These are phyloP conservation scores for Aptenodytes patagonicus DNA, from an alignment of 2,113 vertebrate species.

Conservation along the genomic window DNA sequence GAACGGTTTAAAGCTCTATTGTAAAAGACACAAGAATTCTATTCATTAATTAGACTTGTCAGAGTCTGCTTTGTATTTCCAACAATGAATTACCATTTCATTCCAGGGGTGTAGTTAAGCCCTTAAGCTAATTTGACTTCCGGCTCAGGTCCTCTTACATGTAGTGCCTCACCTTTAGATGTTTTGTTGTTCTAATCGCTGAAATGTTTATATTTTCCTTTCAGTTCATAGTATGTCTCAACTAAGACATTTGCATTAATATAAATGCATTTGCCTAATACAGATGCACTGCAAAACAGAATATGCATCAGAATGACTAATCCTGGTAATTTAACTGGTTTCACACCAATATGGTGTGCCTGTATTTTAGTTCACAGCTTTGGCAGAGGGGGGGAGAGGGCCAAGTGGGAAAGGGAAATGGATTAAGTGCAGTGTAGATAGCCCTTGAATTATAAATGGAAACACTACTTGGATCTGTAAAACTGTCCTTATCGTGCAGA, in stretches of 20 bases:
- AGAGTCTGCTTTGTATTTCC: conserved; percentile 46
- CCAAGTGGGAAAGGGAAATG: not conserved
- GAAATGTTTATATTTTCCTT: conserved; percentile 5
- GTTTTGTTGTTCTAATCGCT: not conserved
- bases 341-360: not conserved
- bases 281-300: not conserved
- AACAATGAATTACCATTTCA: conserved; percentile 51
- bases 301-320: not conserved
- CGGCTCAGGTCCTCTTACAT: not conserved
- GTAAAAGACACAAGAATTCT: conserved; percentile 60
- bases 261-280: not conserved
- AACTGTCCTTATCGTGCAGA: not conserved
- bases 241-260: not conserved
- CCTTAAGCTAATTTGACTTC: conserved; percentile 55
- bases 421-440: not conserved
- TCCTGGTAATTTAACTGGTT: not conserved
- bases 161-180: conserved; percentile 18
- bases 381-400: not conserved
- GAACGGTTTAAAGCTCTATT: conserved; percentile 52
- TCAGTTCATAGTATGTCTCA: not conserved
- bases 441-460: not conserved
- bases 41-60: conserved; percentile 62
- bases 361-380: not conserved
- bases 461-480: not conserved
- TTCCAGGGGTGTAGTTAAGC: conserved; percentile 41